Base-by-base conservation (phyloP, 2,797 vertebrate genomes). In the Graptemys geographica region DNA sequence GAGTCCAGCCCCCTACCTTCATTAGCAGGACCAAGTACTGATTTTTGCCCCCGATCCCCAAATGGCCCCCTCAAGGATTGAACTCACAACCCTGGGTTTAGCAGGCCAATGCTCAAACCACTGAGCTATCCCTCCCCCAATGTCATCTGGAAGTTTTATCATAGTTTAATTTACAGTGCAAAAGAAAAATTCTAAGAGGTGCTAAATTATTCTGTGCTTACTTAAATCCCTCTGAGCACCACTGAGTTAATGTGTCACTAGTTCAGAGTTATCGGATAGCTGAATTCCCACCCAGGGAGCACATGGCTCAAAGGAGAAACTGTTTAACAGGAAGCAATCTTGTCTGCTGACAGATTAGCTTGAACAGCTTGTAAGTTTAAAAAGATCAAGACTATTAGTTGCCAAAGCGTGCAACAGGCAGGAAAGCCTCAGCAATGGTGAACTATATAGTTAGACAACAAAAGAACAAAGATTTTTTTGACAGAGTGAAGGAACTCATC, bases 351-450 rank as follows among this genome's bases (percentile, higher is more conserved):
- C 91, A 95, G 59, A 59, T 81, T 82, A 85, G 69, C 37, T 21
- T 82, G 65, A 56, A 90, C 55, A 91, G 86, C 52, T 27, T 9
- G 44, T 41, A 89, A 84, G 47, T 94, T 89, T 78, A 51, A 57
- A 93, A 53, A 90, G 87, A 49, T 88, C 87, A 47, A 76, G 44
- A 82, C 53, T 83, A 92, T 62, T 41, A 87, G 85, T 57, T 92
- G 90, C n/a, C 90, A 91, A 76, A 80, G 27, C 84, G 18, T 92
- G 28, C 47, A 86, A 15, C 78, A 94, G 82, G 53, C 56, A 92
- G 25, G 23, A 12, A 44, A 89, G 84, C 49, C 87, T 94, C 56
- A 95, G 53, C 5, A 44, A 53, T 59, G 79, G 56, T 1, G 2
- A 89, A 23, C 79, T 89, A 79, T 3, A 33, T 41, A 56, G 74